A percentile compares a stretch with the other conserved stretches of the same genome.
Conservation (phyloP, 1,140 invertebrate genomes). For the Drosophila tani region DNA sequence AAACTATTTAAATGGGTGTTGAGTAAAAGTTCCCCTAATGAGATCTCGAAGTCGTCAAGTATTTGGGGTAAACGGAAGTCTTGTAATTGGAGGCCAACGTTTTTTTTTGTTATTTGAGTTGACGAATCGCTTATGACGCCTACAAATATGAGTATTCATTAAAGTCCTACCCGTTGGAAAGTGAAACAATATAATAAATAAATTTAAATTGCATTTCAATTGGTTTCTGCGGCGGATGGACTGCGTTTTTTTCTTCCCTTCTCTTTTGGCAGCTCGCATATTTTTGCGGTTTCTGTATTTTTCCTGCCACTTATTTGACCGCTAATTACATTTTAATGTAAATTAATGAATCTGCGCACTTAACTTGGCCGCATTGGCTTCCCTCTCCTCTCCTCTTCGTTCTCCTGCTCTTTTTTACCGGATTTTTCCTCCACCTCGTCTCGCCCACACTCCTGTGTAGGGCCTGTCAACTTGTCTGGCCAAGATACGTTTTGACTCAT, state of each 20-base stretch:
- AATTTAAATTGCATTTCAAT: conserved; percentile 67
- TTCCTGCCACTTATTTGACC: conserved; percentile 66
- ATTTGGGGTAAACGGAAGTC: background rate
- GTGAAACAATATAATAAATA: conserved; percentile 39
- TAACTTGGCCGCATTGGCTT: conserved; percentile 65
- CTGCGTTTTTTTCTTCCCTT: background rate
- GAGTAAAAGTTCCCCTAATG: conserved; percentile 28
- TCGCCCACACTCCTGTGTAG: conserved; percentile 9
- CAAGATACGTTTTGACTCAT: conserved; percentile 51
- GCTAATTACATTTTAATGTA: conserved; percentile 81
- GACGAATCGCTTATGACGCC: background rate
- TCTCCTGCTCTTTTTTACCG: background rate
- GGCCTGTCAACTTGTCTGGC: conserved; percentile 65
- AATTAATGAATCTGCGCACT: conserved; percentile 78
- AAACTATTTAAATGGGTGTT: conserved; percentile 24
- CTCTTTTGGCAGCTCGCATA: conserved; percentile 39
- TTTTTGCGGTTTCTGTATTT: conserved; percentile 68
- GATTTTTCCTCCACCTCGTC: background rate
- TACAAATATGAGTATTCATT: conserved; percentile 7
- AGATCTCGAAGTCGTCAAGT: conserved; percentile 6
- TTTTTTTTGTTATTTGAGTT: background rate
- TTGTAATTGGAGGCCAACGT: conserved; percentile 9
- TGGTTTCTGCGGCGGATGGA: conserved; percentile 36
- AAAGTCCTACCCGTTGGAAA: background rate
- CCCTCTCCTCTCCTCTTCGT: background rate